A percentile compares a stretch with the other conserved stretches of the same genome.
Evolutionary conservation across 2,888 invertebrate genomes (phyloP).

Genomic region (Nomada ruficornis): DNA sequence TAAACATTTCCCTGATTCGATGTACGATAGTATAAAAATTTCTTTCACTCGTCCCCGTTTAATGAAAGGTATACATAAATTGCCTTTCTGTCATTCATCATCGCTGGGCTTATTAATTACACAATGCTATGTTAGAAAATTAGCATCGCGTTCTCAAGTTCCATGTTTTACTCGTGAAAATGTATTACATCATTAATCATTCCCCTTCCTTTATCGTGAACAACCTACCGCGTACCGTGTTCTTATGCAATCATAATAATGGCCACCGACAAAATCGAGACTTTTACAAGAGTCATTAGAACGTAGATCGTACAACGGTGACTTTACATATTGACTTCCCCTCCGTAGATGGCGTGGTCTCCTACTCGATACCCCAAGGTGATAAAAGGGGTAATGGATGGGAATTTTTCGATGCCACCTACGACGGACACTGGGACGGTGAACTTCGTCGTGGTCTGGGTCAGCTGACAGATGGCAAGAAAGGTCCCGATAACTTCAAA

Average conservation of each 20-base stretch:
- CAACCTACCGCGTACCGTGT: neutral
- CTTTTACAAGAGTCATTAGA: conserved; percentile 26
- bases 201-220: neutral
- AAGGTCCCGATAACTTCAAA: conserved; percentile 91
- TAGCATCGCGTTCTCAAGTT: neutral
- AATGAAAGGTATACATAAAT: neutral
- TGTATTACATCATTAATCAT: neutral
- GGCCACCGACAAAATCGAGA: conserved; percentile 8
- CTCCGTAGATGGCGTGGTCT: conserved; percentile 89
- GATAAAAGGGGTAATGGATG: conserved; percentile 90
- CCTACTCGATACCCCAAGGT: conserved; percentile 96
- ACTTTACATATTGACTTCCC: conserved; percentile 46
- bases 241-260: conserved; percentile 9
- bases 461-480: conserved; percentile 92
- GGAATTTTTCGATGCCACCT: conserved; percentile 93
- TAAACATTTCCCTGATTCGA: neutral
- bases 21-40: neutral
- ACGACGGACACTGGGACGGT: conserved; percentile 93
- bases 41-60: neutral
- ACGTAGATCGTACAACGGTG: conserved; percentile 9
- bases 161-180: neutral
- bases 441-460: conserved; percentile 92
- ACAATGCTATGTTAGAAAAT: neutral
- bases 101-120: neutral
- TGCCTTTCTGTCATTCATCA: no score